Percentiles rank a stretch among this genome's conserved stretches.
Conservation (phyloP, 30 jellyfish, hydroid and myxozoan genomes). For the Sanderia malayensis region DNA sequence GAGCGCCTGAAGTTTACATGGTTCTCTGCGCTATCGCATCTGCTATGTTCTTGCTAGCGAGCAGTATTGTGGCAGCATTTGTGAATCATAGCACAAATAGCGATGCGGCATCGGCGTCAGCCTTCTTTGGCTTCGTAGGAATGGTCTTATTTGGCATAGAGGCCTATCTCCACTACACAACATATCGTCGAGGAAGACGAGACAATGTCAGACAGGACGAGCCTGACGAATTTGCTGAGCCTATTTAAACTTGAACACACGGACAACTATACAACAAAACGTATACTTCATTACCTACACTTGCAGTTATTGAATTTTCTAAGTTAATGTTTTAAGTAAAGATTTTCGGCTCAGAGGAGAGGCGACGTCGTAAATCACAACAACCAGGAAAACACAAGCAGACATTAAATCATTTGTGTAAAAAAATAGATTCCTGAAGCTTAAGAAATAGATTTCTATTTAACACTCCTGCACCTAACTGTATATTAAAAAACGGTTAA, state of each 20-base stretch:
- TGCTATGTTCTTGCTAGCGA: conserved; percentile 48
- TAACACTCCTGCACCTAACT: no score
- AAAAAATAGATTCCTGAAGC: no score
- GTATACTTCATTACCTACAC: no score
- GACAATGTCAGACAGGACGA: conserved; percentile 59
- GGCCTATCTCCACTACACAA: conserved; percentile 40
- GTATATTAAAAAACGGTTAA: no score
- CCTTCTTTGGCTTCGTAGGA: conserved; percentile 64
- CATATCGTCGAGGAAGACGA: conserved; percentile 50
- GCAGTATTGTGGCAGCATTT: conserved; percentile 59
- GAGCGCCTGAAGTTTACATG: conserved; percentile 64
- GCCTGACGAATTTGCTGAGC: conserved; percentile 68
- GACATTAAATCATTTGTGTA: no score
- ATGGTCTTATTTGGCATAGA: conserved; percentile 58
- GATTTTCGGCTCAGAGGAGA: no score
- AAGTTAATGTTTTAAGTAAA: no score
- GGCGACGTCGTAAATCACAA: no score
- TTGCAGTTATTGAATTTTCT: no score
- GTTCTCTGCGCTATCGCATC: conserved; percentile 59
- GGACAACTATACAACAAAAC: no score
- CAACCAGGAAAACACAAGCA: no score
- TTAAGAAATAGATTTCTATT: no score
- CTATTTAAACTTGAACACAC: conserved; percentile 38
- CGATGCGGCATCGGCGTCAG: conserved; percentile 52
- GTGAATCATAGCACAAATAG: conserved; percentile 22